Evolutionary conservation across 2,888 invertebrate genomes (phyloP).

Genomic region (Agrotis segetum): DNA sequence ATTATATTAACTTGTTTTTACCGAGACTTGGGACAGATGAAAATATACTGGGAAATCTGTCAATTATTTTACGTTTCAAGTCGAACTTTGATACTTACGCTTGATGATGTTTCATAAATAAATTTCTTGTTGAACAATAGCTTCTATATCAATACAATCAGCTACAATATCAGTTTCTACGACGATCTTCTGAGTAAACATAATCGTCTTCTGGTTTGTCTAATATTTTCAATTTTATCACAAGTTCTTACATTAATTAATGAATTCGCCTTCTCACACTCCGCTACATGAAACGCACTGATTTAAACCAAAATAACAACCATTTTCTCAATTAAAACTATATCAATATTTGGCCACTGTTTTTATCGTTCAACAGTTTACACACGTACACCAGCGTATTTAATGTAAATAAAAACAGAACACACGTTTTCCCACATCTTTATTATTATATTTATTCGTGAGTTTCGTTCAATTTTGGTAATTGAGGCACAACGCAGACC

Average conservation of each 20-base stretch:
- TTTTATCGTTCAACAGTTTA: constrained; percentile 30
- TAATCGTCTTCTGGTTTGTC: too few relatives aligned
- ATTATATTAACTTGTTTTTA: constrained; percentile 1
- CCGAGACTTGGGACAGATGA: not conserved
- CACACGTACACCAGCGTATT: not conserved
- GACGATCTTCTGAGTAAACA: not conserved
- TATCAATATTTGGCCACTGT: constrained; percentile 1
- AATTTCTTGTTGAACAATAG: not conserved
- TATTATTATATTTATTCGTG: constrained; percentile 40
- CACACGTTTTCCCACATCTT: constrained; percentile 16
- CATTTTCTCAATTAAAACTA: not conserved
- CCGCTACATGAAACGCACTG: not conserved
- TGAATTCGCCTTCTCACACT: not conserved
- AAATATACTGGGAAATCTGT: not conserved
- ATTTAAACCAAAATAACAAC: not conserved
- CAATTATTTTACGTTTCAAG: not conserved
- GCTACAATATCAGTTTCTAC: not conserved
- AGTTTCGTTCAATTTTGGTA: constrained; percentile 44
- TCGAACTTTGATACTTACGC: too few relatives aligned
- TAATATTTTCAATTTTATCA: not conserved
- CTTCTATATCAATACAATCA: not conserved
- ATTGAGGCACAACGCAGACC: constrained; percentile 28
- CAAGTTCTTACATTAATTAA: not conserved
- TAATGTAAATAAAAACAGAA: constrained; percentile 31
- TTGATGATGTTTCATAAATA: not conserved